A percentile compares a stretch with the other conserved stretches of the same genome.
Evolutionary conservation across 1,140 invertebrate species (phyloP).

Genomic region (Triops longicaudatus): DNA sequence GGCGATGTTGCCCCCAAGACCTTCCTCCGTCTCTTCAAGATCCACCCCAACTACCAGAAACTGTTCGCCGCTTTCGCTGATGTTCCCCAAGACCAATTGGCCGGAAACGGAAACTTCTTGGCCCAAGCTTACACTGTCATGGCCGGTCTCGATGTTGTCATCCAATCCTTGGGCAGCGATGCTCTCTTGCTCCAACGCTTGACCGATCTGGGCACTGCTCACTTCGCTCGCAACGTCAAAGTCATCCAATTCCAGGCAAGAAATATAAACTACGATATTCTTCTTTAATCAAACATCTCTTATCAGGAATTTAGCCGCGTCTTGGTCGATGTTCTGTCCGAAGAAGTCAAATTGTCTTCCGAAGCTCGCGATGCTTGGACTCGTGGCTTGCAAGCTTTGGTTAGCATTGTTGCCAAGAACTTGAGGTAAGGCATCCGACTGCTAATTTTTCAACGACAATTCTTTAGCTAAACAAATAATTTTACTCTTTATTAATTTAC

Average conservation of each 20-base stretch:
- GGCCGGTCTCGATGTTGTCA: conserved; percentile 22
- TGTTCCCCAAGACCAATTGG: conserved; percentile 47
- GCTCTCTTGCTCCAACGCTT: neutral
- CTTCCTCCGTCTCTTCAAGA: too few relatives aligned
- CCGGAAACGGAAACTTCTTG: conserved; percentile 50
- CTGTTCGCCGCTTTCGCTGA: conserved; percentile 52
- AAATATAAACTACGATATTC: neutral
- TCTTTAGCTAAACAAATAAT: neutral
- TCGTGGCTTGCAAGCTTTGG: conserved; percentile 7
- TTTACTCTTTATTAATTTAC: neutral
- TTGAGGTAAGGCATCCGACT: too few relatives aligned
- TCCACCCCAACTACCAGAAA: too few relatives aligned
- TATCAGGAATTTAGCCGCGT: conserved; percentile 27
- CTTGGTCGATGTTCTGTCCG: conserved; percentile 38
- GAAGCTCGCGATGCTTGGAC: conserved; percentile 21
- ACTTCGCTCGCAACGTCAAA: conserved; percentile 16
- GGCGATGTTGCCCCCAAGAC: too few relatives aligned
- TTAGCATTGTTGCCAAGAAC: conserved; percentile 8
- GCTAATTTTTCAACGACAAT: neutral
- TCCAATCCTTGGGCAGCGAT: conserved; percentile 19
- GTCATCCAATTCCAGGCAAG: conserved; percentile 19
- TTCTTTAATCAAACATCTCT: too few relatives aligned
- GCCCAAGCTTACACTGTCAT: conserved; percentile 60
- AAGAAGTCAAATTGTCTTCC: conserved; percentile 36
- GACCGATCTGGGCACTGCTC: conserved; percentile 22